These are phyloP conservation scores for Kuschelorhynchus macadamiae DNA, from an alignment of 2,888 invertebrate genomes.

Conservation along the genomic window DNA sequence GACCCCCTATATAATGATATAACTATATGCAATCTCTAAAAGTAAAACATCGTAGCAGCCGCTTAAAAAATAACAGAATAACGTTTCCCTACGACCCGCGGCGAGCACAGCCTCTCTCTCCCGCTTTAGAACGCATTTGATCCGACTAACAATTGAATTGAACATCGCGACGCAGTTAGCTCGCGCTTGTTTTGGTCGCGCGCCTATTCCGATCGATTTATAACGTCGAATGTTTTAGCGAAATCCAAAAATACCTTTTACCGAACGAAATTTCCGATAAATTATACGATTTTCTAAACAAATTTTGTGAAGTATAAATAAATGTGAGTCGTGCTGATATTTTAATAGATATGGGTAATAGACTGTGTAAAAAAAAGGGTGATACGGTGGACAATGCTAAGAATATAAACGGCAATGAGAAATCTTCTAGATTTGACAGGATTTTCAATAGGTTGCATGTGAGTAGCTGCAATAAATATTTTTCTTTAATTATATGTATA, in stretches of 20 bases:
- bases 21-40: constrained; percentile 2
- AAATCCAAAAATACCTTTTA: constrained; percentile 25
- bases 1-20: neutral
- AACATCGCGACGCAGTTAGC: constrained; percentile 31
- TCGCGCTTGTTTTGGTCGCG: constrained; percentile 23
- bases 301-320: neutral
- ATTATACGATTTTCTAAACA: neutral
- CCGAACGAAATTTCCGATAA: constrained; percentile 6
- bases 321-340: constrained; percentile 21
- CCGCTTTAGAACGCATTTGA: constrained; percentile 23
- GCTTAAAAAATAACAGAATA: constrained; percentile 9
- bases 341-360: constrained; percentile 62
- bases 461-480: too few relatives aligned
- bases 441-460: constrained; percentile 66
- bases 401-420: constrained; percentile 19
- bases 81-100: constrained; percentile 18
- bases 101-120: constrained; percentile 27
- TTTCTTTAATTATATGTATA: too few relatives aligned
- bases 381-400: constrained; percentile 57
- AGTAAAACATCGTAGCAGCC: constrained; percentile 4
- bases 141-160: constrained; percentile 14
- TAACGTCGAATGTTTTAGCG: constrained; percentile 24
- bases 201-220: constrained; percentile 3
- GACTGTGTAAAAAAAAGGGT: constrained; percentile 65
- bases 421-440: constrained; percentile 62